Conservation (phyloP, 2,888 invertebrate species). For the Unio delphinus region DNA sequence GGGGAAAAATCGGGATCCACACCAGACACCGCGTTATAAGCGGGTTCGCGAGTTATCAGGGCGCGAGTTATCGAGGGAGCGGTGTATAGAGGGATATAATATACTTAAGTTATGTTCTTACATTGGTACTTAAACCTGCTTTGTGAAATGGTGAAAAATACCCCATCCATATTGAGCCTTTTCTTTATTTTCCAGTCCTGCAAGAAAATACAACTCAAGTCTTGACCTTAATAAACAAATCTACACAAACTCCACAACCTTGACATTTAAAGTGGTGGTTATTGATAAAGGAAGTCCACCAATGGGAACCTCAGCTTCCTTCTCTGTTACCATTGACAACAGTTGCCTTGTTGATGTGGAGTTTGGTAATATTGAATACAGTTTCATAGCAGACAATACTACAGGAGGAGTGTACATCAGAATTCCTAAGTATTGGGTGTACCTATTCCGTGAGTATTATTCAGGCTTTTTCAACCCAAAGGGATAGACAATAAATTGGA, state of each 20-base stretch:
- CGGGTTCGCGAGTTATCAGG: too few relatives aligned
- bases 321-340: conserved; percentile 53
- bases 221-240: conserved; percentile 45
- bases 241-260: conserved; percentile 45
- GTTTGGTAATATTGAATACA: conserved; percentile 43
- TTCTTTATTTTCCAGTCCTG: conserved; percentile 36
- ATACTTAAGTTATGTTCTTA: too few relatives aligned
- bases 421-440: conserved; percentile 55
- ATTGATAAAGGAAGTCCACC: conserved; percentile 57
- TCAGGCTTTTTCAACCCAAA: too few relatives aligned
- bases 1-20: too few relatives aligned
- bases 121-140: too few relatives aligned
- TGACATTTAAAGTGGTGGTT: conserved; percentile 49
- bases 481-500: too few relatives aligned
- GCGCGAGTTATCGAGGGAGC: too few relatives aligned
- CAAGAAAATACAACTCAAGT: conserved; percentile 38
- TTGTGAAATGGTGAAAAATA: too few relatives aligned
- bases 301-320: conserved; percentile 45
- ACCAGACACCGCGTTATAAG: too few relatives aligned
- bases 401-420: conserved; percentile 48
- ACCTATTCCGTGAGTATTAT: too few relatives aligned
- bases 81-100: too few relatives aligned
- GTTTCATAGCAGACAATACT: conserved; percentile 37
- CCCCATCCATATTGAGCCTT: too few relatives aligned
- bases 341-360: conserved; percentile 58